Percentiles rank a stretch among this genome's conserved stretches.
Evolutionary conservation across 2,113 vertebrate genomes (phyloP).

Genomic region (Megaleporinus macrocephalus): DNA sequence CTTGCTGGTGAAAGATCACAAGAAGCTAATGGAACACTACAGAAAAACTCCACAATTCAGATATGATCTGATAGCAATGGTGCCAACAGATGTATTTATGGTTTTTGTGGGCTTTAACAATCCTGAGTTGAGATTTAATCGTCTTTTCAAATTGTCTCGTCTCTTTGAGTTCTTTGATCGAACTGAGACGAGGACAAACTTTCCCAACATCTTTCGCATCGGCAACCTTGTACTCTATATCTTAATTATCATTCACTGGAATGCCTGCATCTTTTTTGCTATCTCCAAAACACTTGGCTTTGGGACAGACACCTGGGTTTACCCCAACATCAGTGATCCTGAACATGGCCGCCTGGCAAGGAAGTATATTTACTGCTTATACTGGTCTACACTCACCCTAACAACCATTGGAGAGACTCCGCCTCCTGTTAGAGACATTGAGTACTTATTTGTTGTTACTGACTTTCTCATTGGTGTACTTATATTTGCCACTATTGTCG

Average conservation of each 20-base stretch:
- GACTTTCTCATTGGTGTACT: slow-evolving; percentile 87
- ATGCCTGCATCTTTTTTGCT: slow-evolving; percentile 86
- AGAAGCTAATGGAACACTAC: slow-evolving; percentile 83
- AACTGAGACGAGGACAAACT: slow-evolving; percentile 87
- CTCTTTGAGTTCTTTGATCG: slow-evolving; percentile 89
- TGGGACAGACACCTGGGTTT: slow-evolving; percentile 85
- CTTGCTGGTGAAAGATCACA: slow-evolving; percentile 85
- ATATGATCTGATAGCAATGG: slow-evolving; percentile 83
- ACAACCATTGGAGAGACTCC: slow-evolving; percentile 89
- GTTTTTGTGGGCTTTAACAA: slow-evolving; percentile 83
- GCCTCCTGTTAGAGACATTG: slow-evolving; percentile 82
- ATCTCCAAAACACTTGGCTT: slow-evolving; percentile 88
- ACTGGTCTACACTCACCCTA: slow-evolving; percentile 87
- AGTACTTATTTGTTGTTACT: slow-evolving; percentile 86
- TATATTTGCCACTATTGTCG: slow-evolving; percentile 88
- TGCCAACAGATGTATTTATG: slow-evolving; percentile 88
- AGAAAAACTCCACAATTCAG: slow-evolving; percentile 83
- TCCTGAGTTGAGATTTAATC: slow-evolving; percentile 86
- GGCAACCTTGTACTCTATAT: slow-evolving; percentile 87
- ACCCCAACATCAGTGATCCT: slow-evolving; percentile 82
- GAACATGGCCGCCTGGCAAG: slow-evolving; percentile 79
- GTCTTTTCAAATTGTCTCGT: slow-evolving; percentile 80
- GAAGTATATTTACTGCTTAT: slow-evolving; percentile 72
- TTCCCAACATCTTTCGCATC: slow-evolving; percentile 86
- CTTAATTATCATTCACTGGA: slow-evolving; percentile 89